Evolutionary conservation across 2,888 invertebrate species (phyloP), one percentile per base, ranked within the genome.

Genomic region (Melinaea menophilus): DNA sequence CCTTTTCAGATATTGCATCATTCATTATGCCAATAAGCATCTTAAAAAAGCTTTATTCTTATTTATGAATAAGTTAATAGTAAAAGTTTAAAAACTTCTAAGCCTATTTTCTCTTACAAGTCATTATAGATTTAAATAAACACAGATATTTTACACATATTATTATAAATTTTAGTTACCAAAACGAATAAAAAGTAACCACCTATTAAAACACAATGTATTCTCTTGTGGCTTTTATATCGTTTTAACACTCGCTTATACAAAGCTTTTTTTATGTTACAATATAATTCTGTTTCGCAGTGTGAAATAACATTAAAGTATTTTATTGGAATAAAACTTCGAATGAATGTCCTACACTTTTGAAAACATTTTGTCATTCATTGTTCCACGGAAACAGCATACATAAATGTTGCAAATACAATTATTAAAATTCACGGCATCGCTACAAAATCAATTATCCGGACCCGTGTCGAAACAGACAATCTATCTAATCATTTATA

Each of bases 341-440:
- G 13, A 58, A 58, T 13, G 35, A 48, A 13, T 48, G 48, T 13
- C 34, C 13, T 58, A 13, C 11, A 56, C 13, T 57, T 47, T 46
- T 58, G 22, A 7, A 45, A 58, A 37, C 55, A 35, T 11, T 59
- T 45, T 56, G 11, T 59, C 47, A 59, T 47, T 59, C 9, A 37
- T 34, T 9, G 12, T 60, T 31, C 22, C 31, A 45, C 51, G 54
- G 56, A 51, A 56, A 59, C 63, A 51, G 54, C 51, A 59, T 59
- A 54, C 56, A 41, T 59, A 63, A 63, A 41, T 34, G n/a, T n/a
- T 31, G 34, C 37, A 56, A 33, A 59, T 58, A 59, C 51, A 59
- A 56, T 56, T 58, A 63, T 63, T 63, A 57, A 63, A 56, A 63
- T 63, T 63, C 63, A 59, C 56, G 57, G 5, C 12, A 13, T 34